Conservation (phyloP, 2,113 vertebrate species). For the Riparia riparia region DNA sequence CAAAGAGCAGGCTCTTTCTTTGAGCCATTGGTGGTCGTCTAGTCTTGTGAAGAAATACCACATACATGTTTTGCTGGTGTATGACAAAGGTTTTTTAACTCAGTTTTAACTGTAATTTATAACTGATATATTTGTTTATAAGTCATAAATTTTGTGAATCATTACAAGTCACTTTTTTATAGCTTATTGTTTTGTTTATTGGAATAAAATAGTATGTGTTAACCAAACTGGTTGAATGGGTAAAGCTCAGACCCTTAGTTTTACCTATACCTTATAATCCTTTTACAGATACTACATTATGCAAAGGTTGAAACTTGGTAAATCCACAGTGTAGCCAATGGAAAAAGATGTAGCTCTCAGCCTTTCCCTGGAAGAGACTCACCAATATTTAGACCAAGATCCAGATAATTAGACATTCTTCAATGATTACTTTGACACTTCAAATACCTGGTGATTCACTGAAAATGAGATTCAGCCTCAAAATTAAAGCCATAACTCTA, state of each 20-base stretch:
- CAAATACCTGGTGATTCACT: not conserved
- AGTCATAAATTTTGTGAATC: not conserved
- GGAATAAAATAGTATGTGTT: not conserved
- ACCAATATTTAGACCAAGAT: not conserved
- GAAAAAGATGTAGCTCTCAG: not conserved
- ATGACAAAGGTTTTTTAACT: not conserved
- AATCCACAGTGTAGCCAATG: not conserved
- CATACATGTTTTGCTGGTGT: not conserved
- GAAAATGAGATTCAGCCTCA: not conserved
- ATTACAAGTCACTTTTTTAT: not conserved
- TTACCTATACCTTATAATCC: not conserved
- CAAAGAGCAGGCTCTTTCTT: no score
- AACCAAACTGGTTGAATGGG: not conserved
- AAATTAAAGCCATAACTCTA: not conserved
- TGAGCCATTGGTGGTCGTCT: no score
- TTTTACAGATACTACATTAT: not conserved
- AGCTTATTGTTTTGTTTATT: not conserved
- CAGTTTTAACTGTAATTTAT: not conserved
- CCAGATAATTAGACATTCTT: not conserved
- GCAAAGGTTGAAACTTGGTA: fast-evolving
- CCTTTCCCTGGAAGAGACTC: not conserved
- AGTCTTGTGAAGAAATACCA: no score
- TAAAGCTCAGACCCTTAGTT: not conserved
- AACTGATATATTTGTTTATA: not conserved
- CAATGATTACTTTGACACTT: not conserved